Conservation (phyloP, 2,113 vertebrate species). For the Neogale vison region DNA sequence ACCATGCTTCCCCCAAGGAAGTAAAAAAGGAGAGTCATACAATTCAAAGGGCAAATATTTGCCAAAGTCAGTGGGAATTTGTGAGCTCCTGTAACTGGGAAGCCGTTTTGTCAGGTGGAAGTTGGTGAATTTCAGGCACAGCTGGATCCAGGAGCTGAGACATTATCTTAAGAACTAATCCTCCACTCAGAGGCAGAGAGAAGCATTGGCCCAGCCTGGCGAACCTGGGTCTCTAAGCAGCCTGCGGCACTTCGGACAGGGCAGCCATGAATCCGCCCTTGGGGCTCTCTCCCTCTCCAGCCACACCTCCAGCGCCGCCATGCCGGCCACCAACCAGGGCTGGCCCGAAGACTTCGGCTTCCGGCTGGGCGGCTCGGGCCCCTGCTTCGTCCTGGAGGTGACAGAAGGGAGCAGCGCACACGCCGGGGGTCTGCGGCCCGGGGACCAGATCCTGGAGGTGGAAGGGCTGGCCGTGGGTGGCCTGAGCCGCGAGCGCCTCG, state of each 20-base stretch:
- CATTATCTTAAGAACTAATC: not conserved
- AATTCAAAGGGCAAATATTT: conserved; percentile 80
- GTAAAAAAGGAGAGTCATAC: conserved; percentile 78
- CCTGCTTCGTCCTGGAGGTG: conserved; percentile 95
- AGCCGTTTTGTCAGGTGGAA: not conserved
- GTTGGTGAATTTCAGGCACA: not conserved
- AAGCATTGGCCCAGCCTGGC: not conserved
- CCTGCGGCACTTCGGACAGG: rapidly evolving
- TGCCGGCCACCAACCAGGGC: conserved; percentile 93
- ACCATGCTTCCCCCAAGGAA: not conserved
- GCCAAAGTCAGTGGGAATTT: conserved; percentile 75
- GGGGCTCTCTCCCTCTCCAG: conserved; percentile 78
- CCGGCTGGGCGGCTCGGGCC: conserved; percentile 91
- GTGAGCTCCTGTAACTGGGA: not conserved
- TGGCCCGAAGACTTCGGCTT: conserved; percentile 99
- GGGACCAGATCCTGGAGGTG: conserved; percentile 97
- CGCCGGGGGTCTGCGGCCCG: conserved; percentile 90
- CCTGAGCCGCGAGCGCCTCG: conserved; percentile 86
- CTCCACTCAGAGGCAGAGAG: not conserved
- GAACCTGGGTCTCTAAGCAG: not conserved
- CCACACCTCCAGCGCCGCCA: conserved; percentile 85
- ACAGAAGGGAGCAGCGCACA: conserved; percentile 95
- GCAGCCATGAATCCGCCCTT: not conserved
- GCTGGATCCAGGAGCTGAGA: not conserved
- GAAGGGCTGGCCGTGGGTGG: conserved; percentile 93